Evolutionary conservation across 2,113 vertebrate species (phyloP), one percentile per base, ranked within the genome.

Genomic region (Elgaria multicarinata): DNA sequence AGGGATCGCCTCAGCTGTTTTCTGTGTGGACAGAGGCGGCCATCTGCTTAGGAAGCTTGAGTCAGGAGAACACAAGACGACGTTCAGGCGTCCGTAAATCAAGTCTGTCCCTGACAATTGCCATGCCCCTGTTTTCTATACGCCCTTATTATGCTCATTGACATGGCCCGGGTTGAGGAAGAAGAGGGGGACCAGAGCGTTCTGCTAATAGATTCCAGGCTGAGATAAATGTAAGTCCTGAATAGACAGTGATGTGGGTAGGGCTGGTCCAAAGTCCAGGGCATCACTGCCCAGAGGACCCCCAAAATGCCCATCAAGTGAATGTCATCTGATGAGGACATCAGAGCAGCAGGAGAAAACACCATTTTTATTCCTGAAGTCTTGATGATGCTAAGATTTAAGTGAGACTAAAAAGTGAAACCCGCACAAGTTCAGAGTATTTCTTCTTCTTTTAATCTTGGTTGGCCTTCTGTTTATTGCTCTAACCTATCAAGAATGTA

Each of bases 81-180:
- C 36, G 75, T 42, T 53, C 74, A 62, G 28, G 44, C 20, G 36
- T 53, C 87, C 28, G 5, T 93, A 94, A 94, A 95, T 94, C 94
- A 95, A 78, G 3, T 12, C 2, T 89, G 50, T 89, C 26, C 44
- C 0, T 0, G 71, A 86, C 2, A 69, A 33, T 36, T 79, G 75
- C 62, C 71, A 26, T 69, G 18, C 31, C 74, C 84, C 62, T 0
- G 0, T 80, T 84, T 81, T 78, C 78, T 79, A 66, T n/a, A 20
- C 78, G 82, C 42, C 80, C 75, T 93, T 95, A 90, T 95, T 91
- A 85, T 89, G 0, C 0, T 58, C 0, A 2, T 90, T 31, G 1
- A 83, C 67, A 89, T 2, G 2, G 58, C 46, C 79, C 87, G 55
- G 0, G 0, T 89, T 87, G 42, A 62, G 83, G 72, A 82, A 93